Conservation (phyloP, 2,888 invertebrate genomes). For the Alitta virens region DNA sequence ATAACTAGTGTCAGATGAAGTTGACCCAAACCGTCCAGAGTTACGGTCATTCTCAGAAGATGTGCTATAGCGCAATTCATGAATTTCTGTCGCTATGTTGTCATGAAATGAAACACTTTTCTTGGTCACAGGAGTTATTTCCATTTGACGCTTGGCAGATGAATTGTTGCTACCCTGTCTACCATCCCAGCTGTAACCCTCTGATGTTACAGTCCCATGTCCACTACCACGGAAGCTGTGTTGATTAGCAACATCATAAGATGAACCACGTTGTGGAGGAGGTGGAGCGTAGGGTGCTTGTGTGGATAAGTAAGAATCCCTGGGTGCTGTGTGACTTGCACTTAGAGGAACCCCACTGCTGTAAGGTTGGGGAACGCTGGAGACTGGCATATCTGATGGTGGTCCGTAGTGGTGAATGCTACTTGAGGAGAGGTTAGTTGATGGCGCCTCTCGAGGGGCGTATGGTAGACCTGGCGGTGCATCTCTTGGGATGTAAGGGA, state of each 20-base stretch:
- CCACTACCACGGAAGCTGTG: neutral
- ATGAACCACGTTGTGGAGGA: constrained; percentile 85
- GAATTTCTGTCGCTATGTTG: constrained; percentile 54
- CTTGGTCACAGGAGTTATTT: constrained; percentile 30
- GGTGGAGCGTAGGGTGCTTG: constrained; percentile 55
- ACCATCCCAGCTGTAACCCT: neutral
- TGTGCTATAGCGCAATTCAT: constrained; percentile 29
- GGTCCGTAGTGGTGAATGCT: constrained; percentile 3
- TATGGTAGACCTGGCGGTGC: neutral
- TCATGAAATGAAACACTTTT: constrained; percentile 58
- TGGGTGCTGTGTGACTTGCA: neutral
- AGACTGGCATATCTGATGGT: neutral
- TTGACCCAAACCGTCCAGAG: too few relatives aligned
- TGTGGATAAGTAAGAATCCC: neutral
- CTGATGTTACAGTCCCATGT: neutral
- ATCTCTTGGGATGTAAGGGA: neutral
- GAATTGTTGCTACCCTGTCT: neutral
- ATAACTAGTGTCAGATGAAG: too few relatives aligned
- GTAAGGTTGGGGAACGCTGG: neutral
- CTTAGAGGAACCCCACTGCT: neutral
- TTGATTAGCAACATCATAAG: constrained; percentile 81
- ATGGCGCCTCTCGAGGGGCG: neutral
- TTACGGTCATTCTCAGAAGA: constrained; percentile 22
- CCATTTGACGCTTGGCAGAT: constrained; percentile 20
- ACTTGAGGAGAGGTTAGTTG: neutral